phyloP scores from a whole-genome alignment of 2,797 vertebrate genomes.

The Pelodytes ibericus region DNA sequence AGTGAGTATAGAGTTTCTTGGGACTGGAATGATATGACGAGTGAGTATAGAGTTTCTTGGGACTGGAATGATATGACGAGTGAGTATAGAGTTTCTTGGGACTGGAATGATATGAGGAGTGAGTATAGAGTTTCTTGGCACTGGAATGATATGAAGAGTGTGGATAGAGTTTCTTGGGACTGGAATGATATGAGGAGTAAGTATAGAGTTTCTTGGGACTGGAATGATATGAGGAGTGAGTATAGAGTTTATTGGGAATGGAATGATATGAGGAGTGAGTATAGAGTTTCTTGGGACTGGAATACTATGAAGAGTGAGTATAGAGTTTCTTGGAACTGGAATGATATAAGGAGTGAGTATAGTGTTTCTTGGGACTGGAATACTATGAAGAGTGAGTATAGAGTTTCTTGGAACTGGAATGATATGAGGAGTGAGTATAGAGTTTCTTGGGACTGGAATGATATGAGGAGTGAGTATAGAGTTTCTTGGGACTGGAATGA shows the following conservation, averaged over 20 bases:
- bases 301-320: conserved; percentile 87
- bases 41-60: conserved; percentile 74
- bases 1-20: conserved; percentile 75
- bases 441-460: conserved; percentile 72
- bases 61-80: conserved; percentile 84
- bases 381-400: conserved; percentile 85
- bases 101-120: conserved; percentile 85
- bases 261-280: conserved; percentile 87
- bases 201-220: conserved; percentile 70
- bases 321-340: conserved; percentile 69
- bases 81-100: conserved; percentile 72
- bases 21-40: conserved; percentile 82
- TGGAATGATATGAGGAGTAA: conserved; percentile 87
- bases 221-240: conserved; percentile 86
- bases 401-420: conserved; percentile 71
- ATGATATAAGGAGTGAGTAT: conserved; percentile 85
- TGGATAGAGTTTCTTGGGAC: conserved; percentile 69
- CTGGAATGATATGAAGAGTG: conserved; percentile 85
- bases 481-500: conserved; percentile 73
- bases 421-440: conserved; percentile 84
- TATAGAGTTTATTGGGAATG: conserved; percentile 69
- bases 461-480: conserved; percentile 83
- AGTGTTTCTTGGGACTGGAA: conserved; percentile 69
- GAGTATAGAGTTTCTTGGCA: conserved; percentile 68
- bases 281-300: conserved; percentile 66